A percentile compares a stretch with the other conserved stretches of the same genome.
Evolutionary conservation across 2,113 vertebrate genomes (phyloP).

Genomic region (Pycnonotus jocosus): DNA sequence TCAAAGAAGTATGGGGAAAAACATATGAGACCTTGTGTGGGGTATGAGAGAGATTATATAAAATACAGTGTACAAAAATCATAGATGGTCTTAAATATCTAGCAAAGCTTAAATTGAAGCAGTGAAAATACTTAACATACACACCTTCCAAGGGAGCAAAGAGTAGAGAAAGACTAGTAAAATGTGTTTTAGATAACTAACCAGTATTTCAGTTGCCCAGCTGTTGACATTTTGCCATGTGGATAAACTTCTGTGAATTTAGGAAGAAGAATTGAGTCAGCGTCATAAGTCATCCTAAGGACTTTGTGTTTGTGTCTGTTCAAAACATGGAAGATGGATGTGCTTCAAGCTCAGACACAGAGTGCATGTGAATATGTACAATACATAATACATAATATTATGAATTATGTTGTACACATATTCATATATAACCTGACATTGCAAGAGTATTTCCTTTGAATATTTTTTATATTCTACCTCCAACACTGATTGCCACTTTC

Average conservation of each 20-base stretch:
- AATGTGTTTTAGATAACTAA: neutral
- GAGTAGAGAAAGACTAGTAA: neutral
- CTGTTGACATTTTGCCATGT: neutral
- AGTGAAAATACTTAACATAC: neutral
- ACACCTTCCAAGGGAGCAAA: neutral
- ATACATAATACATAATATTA: neutral
- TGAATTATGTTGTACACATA: too few relatives aligned
- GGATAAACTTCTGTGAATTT: neutral
- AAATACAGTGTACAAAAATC: neutral
- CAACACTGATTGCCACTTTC: neutral
- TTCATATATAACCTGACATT: neutral
- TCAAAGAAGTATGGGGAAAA: neutral
- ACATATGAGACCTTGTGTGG: neutral
- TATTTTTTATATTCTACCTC: neutral
- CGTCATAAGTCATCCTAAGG: rapidly evolving
- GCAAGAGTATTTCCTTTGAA: neutral
- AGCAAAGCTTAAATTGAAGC: neutral
- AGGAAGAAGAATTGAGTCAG: neutral
- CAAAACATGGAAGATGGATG: neutral
- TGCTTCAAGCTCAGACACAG: neutral
- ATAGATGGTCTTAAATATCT: neutral
- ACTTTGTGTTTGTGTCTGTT: neutral
- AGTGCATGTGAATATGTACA: neutral
- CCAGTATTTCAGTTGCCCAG: neutral
- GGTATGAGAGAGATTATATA: neutral